Conservation (phyloP, 2,888 invertebrate genomes). For the Leptinotarsa peninsularis region DNA sequence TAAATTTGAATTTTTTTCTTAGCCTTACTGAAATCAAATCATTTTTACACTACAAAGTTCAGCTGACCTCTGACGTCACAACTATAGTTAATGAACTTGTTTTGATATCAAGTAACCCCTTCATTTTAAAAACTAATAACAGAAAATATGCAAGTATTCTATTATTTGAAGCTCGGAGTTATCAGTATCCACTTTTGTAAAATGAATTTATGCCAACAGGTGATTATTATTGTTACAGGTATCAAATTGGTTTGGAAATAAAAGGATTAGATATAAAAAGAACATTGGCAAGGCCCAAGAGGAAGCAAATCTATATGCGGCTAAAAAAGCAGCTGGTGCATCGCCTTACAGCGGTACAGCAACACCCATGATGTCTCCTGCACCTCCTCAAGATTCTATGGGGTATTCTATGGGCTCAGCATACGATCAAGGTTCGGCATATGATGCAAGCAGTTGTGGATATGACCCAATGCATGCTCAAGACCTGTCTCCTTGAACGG, state of each 20-base stretch:
- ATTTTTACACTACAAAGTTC: not conserved
- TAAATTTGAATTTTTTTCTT: not conserved
- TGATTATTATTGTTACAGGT: constrained; percentile 72
- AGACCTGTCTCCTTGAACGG: constrained; percentile 75
- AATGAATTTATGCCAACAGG: not conserved
- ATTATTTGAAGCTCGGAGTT: constrained; percentile 4
- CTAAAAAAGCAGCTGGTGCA: constrained; percentile 94
- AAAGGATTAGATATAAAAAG: constrained; percentile 99
- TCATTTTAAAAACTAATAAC: not conserved
- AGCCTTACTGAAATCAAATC: not conserved
- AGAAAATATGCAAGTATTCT: constrained; percentile 7
- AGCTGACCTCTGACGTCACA: constrained; percentile 12
- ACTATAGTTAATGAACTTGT: not conserved
- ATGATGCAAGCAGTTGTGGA: constrained; percentile 90
- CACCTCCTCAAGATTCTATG: constrained; percentile 92
- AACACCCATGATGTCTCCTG: constrained; percentile 95
- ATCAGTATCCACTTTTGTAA: not conserved
- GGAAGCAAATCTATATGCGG: constrained; percentile 98
- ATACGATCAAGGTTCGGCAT: constrained; percentile 88
- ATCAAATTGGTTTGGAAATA: constrained; percentile 99
- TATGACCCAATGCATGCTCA: constrained; percentile 92
- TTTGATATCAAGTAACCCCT: not conserved
- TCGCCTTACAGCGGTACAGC: constrained; percentile 84
- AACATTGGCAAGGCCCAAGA: constrained; percentile 99
- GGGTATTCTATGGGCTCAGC: constrained; percentile 94